phyloP scores from a whole-genome alignment of 2,797 vertebrate genomes.

The Emydoidea blandingii region DNA sequence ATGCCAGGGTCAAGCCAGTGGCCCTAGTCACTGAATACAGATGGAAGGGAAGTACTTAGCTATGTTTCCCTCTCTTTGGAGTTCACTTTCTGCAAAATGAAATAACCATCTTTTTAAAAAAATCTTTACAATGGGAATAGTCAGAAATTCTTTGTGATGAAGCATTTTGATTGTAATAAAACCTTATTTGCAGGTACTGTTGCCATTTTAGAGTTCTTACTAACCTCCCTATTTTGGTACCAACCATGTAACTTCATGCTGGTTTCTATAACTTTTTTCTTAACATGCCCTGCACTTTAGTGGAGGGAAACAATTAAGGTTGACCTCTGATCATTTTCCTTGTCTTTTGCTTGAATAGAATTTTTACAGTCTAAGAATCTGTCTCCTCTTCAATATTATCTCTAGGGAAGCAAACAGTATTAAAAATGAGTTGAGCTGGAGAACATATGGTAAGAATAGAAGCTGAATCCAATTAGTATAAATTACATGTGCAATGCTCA shows the following conservation, averaged over 20 bases:
- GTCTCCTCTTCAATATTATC: not conserved
- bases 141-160: not conserved
- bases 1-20: not conserved
- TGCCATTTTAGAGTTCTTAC: not conserved
- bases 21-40: not conserved
- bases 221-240: fast-evolving
- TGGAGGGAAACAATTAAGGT: not conserved
- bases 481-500: not conserved
- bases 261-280: not conserved
- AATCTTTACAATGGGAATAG: not conserved
- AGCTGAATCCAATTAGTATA: not conserved
- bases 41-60: fast-evolving
- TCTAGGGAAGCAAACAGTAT: not conserved
- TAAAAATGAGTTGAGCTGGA: not conserved
- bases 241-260: not conserved
- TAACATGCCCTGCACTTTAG: not conserved
- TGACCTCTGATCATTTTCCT: not conserved
- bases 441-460: not conserved
- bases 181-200: not conserved
- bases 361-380: not conserved
- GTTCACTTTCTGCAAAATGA: not conserved
- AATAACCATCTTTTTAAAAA: not conserved
- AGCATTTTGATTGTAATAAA: not conserved
- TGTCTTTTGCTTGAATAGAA: not conserved
- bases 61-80: not conserved